Percentiles rank a stretch among this genome's conserved stretches.
Conservation (phyloP, 2,113 vertebrate genomes). For the Poeciliopsis retropinna region DNA sequence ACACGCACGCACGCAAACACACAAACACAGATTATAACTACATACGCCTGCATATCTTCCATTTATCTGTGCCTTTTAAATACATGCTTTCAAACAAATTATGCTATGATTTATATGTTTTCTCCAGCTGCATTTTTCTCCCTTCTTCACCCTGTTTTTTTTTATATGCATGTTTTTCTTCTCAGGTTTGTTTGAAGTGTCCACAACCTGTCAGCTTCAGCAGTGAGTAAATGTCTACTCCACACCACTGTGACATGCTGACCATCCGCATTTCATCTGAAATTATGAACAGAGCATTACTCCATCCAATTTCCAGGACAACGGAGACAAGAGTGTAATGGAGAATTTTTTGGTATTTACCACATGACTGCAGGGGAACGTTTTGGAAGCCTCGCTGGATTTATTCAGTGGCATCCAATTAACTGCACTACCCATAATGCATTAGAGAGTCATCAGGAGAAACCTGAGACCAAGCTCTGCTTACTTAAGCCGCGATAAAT, state of each 20-base stretch:
- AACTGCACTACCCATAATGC: conserved; percentile 57
- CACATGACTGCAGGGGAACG: conserved; percentile 13
- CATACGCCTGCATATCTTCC: conserved; percentile 32
- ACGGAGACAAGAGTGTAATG: neutral
- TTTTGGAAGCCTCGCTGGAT: conserved; percentile 13
- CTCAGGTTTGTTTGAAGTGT: conserved; percentile 52
- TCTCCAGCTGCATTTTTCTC: conserved; percentile 11
- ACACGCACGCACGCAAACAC: neutral
- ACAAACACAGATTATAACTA: conserved; percentile 52
- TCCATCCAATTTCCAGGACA: conserved; percentile 26
- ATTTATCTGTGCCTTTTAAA: conserved; percentile 51
- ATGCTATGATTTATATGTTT: conserved; percentile 49
- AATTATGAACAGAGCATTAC: conserved; percentile 37
- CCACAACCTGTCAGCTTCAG: conserved; percentile 54
- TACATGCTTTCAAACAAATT: conserved; percentile 38
- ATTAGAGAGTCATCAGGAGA: conserved; percentile 24
- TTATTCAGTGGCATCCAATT: conserved; percentile 4
- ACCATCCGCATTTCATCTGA: conserved; percentile 19
- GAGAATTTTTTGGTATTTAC: neutral
- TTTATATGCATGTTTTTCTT: neutral
- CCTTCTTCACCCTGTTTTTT: neutral
- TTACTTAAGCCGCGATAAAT: conserved; percentile 28
- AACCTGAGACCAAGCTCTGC: conserved; percentile 2
- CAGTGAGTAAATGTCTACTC: conserved; percentile 40
- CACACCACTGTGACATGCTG: conserved; percentile 37